Evolutionary conservation across 1,140 invertebrate species (phyloP), one percentile per base, ranked within the genome.

Genomic region (Coptotermes formosanus): DNA sequence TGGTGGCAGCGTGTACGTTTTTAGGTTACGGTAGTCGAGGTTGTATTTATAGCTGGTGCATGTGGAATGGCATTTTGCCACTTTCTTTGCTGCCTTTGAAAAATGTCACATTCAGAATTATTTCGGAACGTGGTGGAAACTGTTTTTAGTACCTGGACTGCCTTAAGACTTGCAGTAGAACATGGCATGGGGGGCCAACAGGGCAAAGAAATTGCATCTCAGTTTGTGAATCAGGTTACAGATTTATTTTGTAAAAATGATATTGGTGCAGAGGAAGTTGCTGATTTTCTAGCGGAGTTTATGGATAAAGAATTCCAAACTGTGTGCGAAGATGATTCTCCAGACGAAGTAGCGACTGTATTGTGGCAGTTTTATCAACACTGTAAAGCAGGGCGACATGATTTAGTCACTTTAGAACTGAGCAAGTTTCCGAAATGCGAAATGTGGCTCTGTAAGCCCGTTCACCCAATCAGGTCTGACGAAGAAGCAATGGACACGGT

Each of bases 221-320:
- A 93, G 86, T 93, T 93, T 89, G 91, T 93, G 87, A 91, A 94
- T 45, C 93, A 94, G 87, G 86, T 75, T 75, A n/a, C 64, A 12
- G n/a, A 75, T 75, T 75, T 75, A 7, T n/a, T 75, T 14, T 75
- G 64, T 75, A 30, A 25, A 69, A 30, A 8, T 30, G 64, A 75
- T 12, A 75, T 30, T n/a, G 64, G 14, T 8, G 88, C 90, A 59
- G 92, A 92, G 85, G 92, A 94, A 86, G 90, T 94, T 19, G 91
- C 92, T 84, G 93, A 94, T 87, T 91, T 93, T 3, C 88, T 94
- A 59, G 93, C 94, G 87, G 94, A 94, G 88, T 90, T 94, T 21
- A 92, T 94, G 91, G 94, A 94, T 89, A 92, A 94, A 88, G 93
- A 94, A 88, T 94, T 94, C 90, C 91, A 94, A 59, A 94, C 94